Evolutionary conservation across 2,797 vertebrate species (phyloP).

Genomic region (Labroides dimidiatus): DNA sequence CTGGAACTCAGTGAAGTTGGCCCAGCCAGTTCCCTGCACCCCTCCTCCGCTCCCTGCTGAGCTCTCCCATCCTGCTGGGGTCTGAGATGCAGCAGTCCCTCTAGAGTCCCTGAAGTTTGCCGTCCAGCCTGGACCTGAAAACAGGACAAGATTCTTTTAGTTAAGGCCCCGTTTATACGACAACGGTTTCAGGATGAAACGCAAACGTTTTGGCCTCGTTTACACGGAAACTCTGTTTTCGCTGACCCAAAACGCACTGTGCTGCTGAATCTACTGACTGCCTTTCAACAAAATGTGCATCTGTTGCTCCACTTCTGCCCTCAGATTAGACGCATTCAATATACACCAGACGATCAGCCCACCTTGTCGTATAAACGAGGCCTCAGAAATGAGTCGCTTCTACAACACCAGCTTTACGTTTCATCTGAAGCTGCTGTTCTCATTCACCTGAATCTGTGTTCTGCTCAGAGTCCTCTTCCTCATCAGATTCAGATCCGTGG

Average conservation of each 20-base stretch:
- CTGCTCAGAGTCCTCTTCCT: slow-evolving; percentile 77
- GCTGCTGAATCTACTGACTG: too few relatives aligned
- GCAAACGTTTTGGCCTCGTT: too few relatives aligned
- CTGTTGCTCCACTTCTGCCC: too few relatives aligned
- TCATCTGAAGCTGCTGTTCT: background rate
- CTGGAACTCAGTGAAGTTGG: slow-evolving; percentile 94
- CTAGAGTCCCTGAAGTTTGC: slow-evolving; percentile 87
- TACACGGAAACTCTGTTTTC: too few relatives aligned
- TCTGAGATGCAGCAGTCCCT: slow-evolving; percentile 74
- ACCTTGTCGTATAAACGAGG: too few relatives aligned
- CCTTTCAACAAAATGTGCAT: too few relatives aligned
- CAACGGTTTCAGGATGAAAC: too few relatives aligned
- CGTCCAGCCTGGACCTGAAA: slow-evolving; percentile 86
- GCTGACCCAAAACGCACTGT: too few relatives aligned
- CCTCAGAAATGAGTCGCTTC: background rate
- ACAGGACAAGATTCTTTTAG: background rate
- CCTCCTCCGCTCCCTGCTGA: slow-evolving; percentile 53
- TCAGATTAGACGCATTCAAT: too few relatives aligned
- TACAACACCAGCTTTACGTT: background rate
- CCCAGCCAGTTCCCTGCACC: slow-evolving; percentile 89
- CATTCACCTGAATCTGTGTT: slow-evolving; percentile 50
- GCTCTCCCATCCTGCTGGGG: slow-evolving; percentile 84
- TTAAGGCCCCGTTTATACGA: too few relatives aligned
- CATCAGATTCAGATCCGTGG: slow-evolving; percentile 81
- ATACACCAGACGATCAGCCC: too few relatives aligned